These are phyloP conservation scores for Tor tambroides DNA, from an alignment of 2,113 vertebrate species.

Conservation along the genomic window DNA sequence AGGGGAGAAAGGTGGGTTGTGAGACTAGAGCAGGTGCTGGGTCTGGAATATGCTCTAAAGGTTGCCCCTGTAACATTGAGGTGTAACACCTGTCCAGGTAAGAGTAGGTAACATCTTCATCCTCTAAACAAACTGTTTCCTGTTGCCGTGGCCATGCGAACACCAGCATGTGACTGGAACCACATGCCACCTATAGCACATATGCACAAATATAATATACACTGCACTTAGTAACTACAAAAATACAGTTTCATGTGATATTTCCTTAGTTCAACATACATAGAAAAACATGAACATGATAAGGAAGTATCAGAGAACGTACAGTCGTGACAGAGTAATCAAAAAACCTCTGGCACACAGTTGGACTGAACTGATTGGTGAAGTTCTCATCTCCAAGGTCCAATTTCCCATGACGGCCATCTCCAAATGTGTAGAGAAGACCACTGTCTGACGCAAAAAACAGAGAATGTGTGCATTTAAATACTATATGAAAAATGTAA, in stretches of 20 bases:
- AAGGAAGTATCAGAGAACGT: conserved; percentile 59
- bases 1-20: not conserved
- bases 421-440: conserved; percentile 86
- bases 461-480: not conserved
- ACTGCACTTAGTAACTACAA: not conserved
- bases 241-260: too few species aligned
- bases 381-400: conserved; percentile 86
- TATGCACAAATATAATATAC: not conserved
- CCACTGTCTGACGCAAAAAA: conserved; percentile 74
- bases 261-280: not conserved
- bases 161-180: conserved; percentile 87
- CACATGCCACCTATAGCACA: conserved; percentile 81
- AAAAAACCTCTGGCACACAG: conserved; percentile 80
- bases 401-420: conserved; percentile 86
- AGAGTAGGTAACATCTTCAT: conserved; percentile 64
- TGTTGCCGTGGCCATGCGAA: conserved; percentile 78
- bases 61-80: conserved; percentile 56
- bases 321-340: conserved; percentile 80
- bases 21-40: conserved; percentile 3
- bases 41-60: conserved; percentile 32
- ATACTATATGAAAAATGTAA: not conserved
- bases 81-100: conserved; percentile 54
- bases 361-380: conserved; percentile 86
- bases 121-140: conserved; percentile 53
- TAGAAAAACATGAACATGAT: not conserved